These are phyloP conservation scores for Pyrocoelia pectoralis DNA, from an alignment of 2,888 invertebrate species.

Conservation along the genomic window DNA sequence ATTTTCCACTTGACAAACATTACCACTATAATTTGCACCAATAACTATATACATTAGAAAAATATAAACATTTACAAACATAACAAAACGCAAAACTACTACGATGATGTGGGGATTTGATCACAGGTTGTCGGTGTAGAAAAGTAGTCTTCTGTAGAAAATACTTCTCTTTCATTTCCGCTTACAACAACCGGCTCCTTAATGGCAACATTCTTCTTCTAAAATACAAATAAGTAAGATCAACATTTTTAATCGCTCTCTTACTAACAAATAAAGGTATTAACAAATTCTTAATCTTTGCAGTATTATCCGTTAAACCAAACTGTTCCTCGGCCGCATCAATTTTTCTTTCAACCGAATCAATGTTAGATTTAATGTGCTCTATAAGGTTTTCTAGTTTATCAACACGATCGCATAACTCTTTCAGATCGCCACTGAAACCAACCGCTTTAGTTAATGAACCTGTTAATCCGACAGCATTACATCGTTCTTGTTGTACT, in stretches of 20 bases:
- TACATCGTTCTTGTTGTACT: conserved; percentile 61
- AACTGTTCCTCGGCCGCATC: conserved; percentile 69
- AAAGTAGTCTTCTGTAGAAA: conserved; percentile 37
- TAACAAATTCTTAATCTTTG: conserved; percentile 64
- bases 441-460: conserved; percentile 62
- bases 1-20: too few relatives aligned
- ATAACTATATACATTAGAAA: too few relatives aligned
- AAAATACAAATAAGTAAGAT: conserved; percentile 15
- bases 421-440: conserved; percentile 63
- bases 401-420: conserved; percentile 65
- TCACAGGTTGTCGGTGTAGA: too few relatives aligned
- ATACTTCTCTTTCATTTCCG: conserved; percentile 27
- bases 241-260: neutral
- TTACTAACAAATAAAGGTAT: conserved; percentile 64
- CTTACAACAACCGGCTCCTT: conserved; percentile 3
- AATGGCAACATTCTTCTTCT: conserved; percentile 33
- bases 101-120: too few relatives aligned
- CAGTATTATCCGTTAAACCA: conserved; percentile 64
- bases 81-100: too few relatives aligned
- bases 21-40: too few relatives aligned
- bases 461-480: conserved; percentile 60
- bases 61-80: too few relatives aligned
- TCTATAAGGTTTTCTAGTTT: conserved; percentile 65
- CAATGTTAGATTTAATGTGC: conserved; percentile 64
- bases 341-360: conserved; percentile 65